A percentile compares a stretch with the other conserved stretches of the same genome.
These are phyloP conservation scores for Hoplias malabaricus DNA, from an alignment of 2,113 vertebrate genomes.

Conservation along the genomic window DNA sequence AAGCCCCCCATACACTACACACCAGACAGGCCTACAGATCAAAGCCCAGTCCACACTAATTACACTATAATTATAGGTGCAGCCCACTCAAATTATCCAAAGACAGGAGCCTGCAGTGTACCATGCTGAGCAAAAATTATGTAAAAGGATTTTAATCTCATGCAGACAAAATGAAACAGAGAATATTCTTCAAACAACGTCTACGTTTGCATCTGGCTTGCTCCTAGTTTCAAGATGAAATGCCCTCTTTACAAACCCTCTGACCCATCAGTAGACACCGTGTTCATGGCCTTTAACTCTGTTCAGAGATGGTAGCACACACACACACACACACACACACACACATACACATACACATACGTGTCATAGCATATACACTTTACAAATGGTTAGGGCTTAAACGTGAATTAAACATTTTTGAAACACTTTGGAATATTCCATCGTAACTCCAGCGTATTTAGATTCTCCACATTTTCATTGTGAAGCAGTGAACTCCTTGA, in stretches of 20 bases:
- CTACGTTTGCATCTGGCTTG: not conserved
- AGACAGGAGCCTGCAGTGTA: slow-evolving; percentile 2
- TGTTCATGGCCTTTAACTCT: not conserved
- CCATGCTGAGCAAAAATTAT: slow-evolving; percentile 3
- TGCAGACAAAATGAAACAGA: not conserved
- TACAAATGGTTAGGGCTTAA: too few species aligned
- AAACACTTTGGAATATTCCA: too few species aligned
- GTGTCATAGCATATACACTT: too few species aligned
- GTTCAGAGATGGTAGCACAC: slow-evolving; percentile 79
- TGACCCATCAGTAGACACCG: not conserved
- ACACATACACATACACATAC: too few species aligned
- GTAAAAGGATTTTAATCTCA: slow-evolving; percentile 35
- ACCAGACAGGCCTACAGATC: slow-evolving; percentile 52
- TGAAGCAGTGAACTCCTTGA: slow-evolving; percentile 83
- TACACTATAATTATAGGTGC: slow-evolving; percentile 40
- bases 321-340: slow-evolving; percentile 58
- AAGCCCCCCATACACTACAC: slow-evolving; percentile 4
- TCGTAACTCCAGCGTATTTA: slow-evolving; percentile 70
- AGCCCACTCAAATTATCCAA: slow-evolving; percentile 34
- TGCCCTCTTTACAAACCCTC: not conserved
- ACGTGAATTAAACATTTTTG: too few species aligned
- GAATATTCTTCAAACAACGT: slow-evolving; percentile 2
- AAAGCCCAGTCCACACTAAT: slow-evolving; percentile 60
- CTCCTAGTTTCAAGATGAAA: not conserved
- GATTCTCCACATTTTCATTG: slow-evolving; percentile 90